Evolutionary conservation across 2,113 vertebrate genomes (phyloP).

Genomic region (Microcebus griseorufus): DNA sequence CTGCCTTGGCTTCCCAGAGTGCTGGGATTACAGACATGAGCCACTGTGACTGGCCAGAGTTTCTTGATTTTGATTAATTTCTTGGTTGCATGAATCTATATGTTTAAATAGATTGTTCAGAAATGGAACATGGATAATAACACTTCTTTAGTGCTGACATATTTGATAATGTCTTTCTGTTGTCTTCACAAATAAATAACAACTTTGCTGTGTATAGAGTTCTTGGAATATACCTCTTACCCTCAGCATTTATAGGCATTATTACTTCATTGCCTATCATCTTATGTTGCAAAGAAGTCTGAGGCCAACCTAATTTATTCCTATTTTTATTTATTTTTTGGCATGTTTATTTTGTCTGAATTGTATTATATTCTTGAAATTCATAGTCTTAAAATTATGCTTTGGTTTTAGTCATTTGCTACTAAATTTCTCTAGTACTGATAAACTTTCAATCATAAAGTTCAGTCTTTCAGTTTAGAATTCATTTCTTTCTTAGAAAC

Average conservation of each 20-base stretch:
- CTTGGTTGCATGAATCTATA: not conserved
- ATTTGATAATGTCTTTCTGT: not conserved
- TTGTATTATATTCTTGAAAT: constrained; percentile 1
- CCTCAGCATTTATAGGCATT: not conserved
- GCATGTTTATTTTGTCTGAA: not conserved
- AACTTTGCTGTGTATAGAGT: not conserved
- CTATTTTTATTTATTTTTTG: not conserved
- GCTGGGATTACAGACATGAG: too few relatives aligned
- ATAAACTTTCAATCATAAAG: not conserved
- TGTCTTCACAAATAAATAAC: not conserved
- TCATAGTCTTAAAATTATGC: constrained; percentile 32
- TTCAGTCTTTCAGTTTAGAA: not conserved
- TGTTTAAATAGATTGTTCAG: not conserved
- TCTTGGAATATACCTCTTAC: not conserved
- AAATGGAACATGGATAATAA: not conserved
- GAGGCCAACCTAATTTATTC: not conserved
- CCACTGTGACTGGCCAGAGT: not conserved
- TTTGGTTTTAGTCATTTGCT: constrained; percentile 8
- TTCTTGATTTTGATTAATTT: not conserved
- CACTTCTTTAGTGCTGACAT: not conserved
- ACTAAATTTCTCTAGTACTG: not conserved
- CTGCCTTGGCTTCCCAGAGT: too few relatives aligned
- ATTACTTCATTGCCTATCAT: not conserved
- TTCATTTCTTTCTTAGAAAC: not conserved
- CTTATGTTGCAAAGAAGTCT: not conserved